Percentiles rank a stretch among this genome's conserved stretches.
phyloP scores from a whole-genome alignment of 2,888 invertebrate genomes.

The Chironomus tentans region DNA sequence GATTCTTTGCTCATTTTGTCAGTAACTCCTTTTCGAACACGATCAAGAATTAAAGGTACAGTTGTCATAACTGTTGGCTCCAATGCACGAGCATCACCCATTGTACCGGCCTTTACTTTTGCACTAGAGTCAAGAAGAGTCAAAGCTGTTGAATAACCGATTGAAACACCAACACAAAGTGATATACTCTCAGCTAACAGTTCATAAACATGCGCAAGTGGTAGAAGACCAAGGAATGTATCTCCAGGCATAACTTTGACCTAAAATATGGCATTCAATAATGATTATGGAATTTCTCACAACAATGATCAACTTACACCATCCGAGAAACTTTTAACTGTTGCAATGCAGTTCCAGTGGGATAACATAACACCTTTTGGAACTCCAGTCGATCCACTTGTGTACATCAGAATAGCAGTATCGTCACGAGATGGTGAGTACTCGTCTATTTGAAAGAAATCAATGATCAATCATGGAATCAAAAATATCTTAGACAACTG shows the following conservation, averaged over 20 bases:
- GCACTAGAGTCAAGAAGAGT: conserved; percentile 89
- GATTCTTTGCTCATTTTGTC: conserved; percentile 84
- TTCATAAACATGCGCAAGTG: conserved; percentile 95
- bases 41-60: conserved; percentile 95
- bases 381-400: conserved; percentile 92
- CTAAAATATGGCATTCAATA: conserved; percentile 31
- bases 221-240: conserved; percentile 88
- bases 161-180: conserved; percentile 74
- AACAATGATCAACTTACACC: conserved; percentile 42
- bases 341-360: conserved; percentile 72
- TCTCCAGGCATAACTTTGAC: conserved; percentile 58
- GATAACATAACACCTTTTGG: conserved; percentile 84
- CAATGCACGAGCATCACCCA: conserved; percentile 86
- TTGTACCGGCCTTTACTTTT: conserved; percentile 90
- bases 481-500: too few relatives aligned
- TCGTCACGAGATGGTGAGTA: conserved; percentile 61
- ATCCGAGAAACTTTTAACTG: conserved; percentile 73
- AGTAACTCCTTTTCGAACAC: conserved; percentile 93
- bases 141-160: conserved; percentile 93
- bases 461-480: too few relatives aligned
- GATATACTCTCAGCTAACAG: conserved; percentile 83
- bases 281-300: too few relatives aligned
- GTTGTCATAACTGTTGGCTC: conserved; percentile 91
- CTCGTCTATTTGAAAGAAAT: conserved; percentile 40
- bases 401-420: conserved; percentile 97